Base-by-base conservation (phyloP, 2,113 vertebrate species). In the Cygnus buccinator region DNA sequence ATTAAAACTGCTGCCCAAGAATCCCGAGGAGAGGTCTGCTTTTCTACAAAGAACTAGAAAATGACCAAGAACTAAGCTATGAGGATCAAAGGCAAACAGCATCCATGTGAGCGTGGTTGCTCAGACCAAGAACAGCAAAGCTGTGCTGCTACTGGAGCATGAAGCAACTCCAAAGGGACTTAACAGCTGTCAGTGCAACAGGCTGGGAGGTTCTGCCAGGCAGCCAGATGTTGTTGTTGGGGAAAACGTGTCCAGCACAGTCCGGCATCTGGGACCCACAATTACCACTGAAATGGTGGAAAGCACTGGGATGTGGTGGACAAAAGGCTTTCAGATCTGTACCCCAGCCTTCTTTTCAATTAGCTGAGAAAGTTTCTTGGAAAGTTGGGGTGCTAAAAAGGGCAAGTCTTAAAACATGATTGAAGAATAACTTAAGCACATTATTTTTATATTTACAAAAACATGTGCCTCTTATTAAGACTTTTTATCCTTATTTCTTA, bases 141-240 rank as follows among this genome's bases (percentile, higher is more conserved):
- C 71, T 75, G 12, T 0, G 4, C n/a, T 75, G 73, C 50, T 71
- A 50, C 79, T 80, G 70, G 72, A 96, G 76, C 72, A 41, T n/a
- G 81, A 95, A 97, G 33, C 55, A 80, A 4, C 80, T 88, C 73
- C 57, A 77, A 80, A 77, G 73, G 80, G 85, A 81, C 41, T 66
- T 61, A 94, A 73, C 73, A 94, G 81, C 80, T 81, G 66, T 77
- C 78, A 67, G 91, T 65, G 68, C 90, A 95, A 75, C 63, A 89
- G 89, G 48, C 37, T 61, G 84, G 57, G 59, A 86, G 48, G 35
- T 48, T 86, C 87, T 93, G 86, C 96, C 95, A 95, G 95, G 94
- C 76, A 87, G 58, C 63, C 97, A 97, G 94, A 96, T 96, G 96
- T 91, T 93, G 52, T 77, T 93, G 37, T 39, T 85, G 65, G 57